These are phyloP conservation scores for Embiotoca jacksoni DNA, from an alignment of 2,113 vertebrate species.

Conservation along the genomic window DNA sequence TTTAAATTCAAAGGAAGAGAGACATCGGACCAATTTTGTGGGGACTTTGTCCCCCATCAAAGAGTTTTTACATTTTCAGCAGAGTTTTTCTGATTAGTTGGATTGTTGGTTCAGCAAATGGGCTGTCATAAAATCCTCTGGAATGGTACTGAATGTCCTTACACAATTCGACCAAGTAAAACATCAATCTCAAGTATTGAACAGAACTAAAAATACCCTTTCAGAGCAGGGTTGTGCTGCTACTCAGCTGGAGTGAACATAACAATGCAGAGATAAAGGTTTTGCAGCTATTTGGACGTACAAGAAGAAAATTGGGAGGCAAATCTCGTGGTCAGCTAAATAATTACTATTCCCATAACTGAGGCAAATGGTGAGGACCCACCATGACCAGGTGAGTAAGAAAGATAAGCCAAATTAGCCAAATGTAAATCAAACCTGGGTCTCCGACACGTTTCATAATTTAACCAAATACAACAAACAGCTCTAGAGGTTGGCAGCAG, in stretches of 20 bases:
- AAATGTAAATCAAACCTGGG: background rate
- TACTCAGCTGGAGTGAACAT: slow-evolving; percentile 43
- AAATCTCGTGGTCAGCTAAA: slow-evolving; percentile 36
- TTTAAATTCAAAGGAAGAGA: slow-evolving; percentile 79
- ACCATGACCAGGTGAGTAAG: slow-evolving; percentile 3
- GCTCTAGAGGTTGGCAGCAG: background rate
- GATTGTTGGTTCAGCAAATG: slow-evolving; percentile 67
- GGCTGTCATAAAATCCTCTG: slow-evolving; percentile 69
- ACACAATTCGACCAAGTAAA: slow-evolving; percentile 72
- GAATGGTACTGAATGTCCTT: slow-evolving; percentile 50
- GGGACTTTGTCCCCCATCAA: slow-evolving; percentile 54
- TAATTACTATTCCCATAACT: slow-evolving; percentile 16
- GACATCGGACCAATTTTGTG: slow-evolving; percentile 83
- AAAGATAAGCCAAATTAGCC: background rate
- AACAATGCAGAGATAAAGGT: slow-evolving; percentile 20
- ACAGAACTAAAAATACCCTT: slow-evolving; percentile 69
- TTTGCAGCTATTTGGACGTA: slow-evolving; percentile 39
- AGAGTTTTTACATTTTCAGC: slow-evolving; percentile 61
- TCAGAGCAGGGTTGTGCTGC: slow-evolving; percentile 51
- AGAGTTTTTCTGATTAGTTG: slow-evolving; percentile 63
- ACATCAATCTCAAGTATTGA: slow-evolving; percentile 70
- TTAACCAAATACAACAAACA: slow-evolving; percentile 35
- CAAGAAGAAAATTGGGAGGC: slow-evolving; percentile 41
- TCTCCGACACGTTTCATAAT: background rate
- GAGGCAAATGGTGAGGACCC: slow-evolving; percentile 15